Conservation (phyloP, 2,888 invertebrate species). For the Drosophila nr. perissopoda region DNA sequence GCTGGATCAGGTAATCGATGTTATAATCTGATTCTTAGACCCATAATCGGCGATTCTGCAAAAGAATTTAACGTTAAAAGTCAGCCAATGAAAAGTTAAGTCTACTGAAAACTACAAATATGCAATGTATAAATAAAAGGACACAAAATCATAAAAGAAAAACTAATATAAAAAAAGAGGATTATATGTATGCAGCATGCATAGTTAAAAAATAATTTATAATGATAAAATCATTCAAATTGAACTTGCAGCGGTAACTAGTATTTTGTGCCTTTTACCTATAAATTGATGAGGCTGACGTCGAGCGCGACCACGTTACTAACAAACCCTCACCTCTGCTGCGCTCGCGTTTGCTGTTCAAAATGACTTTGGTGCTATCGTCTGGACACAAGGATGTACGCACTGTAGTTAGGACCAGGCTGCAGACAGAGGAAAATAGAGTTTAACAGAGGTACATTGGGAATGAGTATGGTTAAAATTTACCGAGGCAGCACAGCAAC, state of each 20-base stretch:
- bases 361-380: constrained; percentile 90
- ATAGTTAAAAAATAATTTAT: constrained; percentile 19
- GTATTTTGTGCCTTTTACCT: constrained; percentile 85
- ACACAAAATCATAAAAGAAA: constrained; percentile 63
- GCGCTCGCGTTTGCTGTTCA: constrained; percentile 87
- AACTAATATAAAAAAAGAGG: constrained; percentile 34
- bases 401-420: constrained; percentile 89
- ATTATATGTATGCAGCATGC: constrained; percentile 37
- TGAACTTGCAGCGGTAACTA: constrained; percentile 16
- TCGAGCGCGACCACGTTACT: constrained; percentile 88
- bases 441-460: neutral
- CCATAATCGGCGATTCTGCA: constrained; percentile 87
- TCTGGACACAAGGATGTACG: constrained; percentile 90
- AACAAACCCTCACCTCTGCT: constrained; percentile 88
- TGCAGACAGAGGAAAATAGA: constrained; percentile 81
- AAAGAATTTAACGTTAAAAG: constrained; percentile 14
- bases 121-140: constrained; percentile 67
- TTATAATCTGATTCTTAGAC: constrained; percentile 87
- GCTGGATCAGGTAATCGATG: constrained; percentile 85
- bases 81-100: neutral
- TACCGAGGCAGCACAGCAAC: constrained; percentile 94
- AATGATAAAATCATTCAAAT: constrained; percentile 33
- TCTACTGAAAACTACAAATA: neutral
- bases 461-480: constrained; percentile 36
- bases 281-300: constrained; percentile 87